A percentile compares a stretch with the other conserved stretches of the same genome.
These are phyloP conservation scores for Linepithema humile DNA, from an alignment of 1,140 invertebrate genomes.

Conservation along the genomic window DNA sequence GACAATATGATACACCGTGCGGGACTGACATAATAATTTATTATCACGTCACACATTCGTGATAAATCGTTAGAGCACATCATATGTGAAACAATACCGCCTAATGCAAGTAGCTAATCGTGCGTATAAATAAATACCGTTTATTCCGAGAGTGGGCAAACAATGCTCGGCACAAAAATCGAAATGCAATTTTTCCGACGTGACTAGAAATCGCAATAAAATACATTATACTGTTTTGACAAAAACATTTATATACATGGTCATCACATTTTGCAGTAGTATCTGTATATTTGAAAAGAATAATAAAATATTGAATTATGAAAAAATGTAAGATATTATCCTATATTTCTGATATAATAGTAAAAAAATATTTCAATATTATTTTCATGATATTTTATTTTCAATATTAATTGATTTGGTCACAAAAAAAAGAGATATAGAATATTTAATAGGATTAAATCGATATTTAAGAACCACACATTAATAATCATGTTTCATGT, in stretches of 20 bases:
- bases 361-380: background rate
- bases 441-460: background rate
- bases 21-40: slow-evolving; percentile 17
- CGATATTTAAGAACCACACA: background rate
- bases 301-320: background rate
- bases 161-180: background rate
- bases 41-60: slow-evolving; percentile 7
- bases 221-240: background rate
- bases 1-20: background rate
- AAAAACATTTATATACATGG: background rate
- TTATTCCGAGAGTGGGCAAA: background rate
- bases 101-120: background rate
- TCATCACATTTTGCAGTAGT: background rate
- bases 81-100: slow-evolving; percentile 3
- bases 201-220: background rate
- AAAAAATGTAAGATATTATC: background rate
- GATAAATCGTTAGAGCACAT: slow-evolving; percentile 15
- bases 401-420: background rate
- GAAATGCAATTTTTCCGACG: background rate
- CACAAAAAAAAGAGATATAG: background rate
- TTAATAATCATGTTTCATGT: background rate
- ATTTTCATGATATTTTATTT: background rate
- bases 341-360: background rate
- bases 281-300: background rate
- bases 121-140: slow-evolving; percentile 6